phyloP scores from a whole-genome alignment of 1,140 invertebrate genomes.

The Conus betulinus region DNA sequence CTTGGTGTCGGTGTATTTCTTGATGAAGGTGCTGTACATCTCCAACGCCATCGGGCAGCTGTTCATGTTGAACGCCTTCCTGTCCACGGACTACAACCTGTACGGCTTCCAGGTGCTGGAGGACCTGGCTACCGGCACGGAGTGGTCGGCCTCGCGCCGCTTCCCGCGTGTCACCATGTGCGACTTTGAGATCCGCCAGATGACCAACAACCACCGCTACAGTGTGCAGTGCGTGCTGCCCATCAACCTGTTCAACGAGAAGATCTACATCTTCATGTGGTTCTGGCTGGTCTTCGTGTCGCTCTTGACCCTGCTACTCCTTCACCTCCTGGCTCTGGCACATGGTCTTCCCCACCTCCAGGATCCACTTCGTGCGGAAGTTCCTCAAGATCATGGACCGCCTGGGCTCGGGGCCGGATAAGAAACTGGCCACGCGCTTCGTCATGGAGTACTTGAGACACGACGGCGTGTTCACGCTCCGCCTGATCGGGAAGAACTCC shows the following conservation, averaged over 20 bases:
- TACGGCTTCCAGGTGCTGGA: conserved; percentile 78
- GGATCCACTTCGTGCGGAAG: conserved; percentile 74
- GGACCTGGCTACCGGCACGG: conserved; percentile 75
- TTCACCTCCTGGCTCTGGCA: conserved; percentile 73
- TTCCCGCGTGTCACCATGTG: conserved; percentile 79
- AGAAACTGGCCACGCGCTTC: conserved; percentile 68
- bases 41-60: conserved; percentile 78
- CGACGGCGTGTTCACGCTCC: conserved; percentile 72
- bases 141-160: conserved; percentile 74
- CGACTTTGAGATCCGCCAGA: conserved; percentile 78
- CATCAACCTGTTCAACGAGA: conserved; percentile 79
- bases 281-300: conserved; percentile 79
- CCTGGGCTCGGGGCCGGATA: conserved; percentile 66
- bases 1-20: conserved; percentile 76
- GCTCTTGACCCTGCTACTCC: conserved; percentile 74
- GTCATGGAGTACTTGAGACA: conserved; percentile 71
- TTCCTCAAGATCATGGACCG: conserved; percentile 75
- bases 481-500: conserved; percentile 73
- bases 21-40: conserved; percentile 78
- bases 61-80: conserved; percentile 78
- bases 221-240: conserved; percentile 79
- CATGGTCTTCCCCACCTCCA: conserved; percentile 70
- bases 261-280: conserved; percentile 79
- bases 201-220: conserved; percentile 77
- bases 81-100: conserved; percentile 77